A percentile compares a stretch with the other conserved stretches of the same genome.
phyloP scores from a whole-genome alignment of 2,113 vertebrate species.

The Butastur rufipennis region DNA sequence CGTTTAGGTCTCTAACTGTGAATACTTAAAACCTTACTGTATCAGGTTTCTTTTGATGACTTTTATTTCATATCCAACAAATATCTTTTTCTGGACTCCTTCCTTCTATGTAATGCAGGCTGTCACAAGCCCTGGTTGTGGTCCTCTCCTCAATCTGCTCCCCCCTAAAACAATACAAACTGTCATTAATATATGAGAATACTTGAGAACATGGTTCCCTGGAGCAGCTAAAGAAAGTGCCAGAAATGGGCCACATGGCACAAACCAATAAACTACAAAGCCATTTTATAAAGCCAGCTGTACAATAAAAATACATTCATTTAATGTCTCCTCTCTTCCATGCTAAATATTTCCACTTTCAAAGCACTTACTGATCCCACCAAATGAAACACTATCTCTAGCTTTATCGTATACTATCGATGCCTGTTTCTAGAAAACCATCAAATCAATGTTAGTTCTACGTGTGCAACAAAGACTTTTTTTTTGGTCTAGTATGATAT shows the following conservation, averaged over 20 bases:
- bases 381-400: background rate
- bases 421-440: background rate
- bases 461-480: background rate
- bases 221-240: background rate
- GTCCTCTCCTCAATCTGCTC: background rate
- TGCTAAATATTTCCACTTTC: background rate
- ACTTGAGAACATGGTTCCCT: background rate
- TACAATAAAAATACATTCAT: background rate
- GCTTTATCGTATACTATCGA: background rate
- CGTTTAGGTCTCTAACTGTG: background rate
- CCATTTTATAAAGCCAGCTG: background rate
- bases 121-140: background rate
- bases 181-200: background rate
- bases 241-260: background rate
- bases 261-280: slow-evolving; percentile 7
- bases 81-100: background rate
- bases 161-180: background rate
- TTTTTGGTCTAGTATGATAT: background rate
- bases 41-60: background rate
- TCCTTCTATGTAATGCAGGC: background rate
- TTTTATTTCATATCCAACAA: background rate
- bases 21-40: background rate
- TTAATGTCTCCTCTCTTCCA: background rate
- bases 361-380: background rate
- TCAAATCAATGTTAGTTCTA: background rate